Conservation (phyloP, 2,888 invertebrate genomes). For the Drosophila hawaiiensis region DNA sequence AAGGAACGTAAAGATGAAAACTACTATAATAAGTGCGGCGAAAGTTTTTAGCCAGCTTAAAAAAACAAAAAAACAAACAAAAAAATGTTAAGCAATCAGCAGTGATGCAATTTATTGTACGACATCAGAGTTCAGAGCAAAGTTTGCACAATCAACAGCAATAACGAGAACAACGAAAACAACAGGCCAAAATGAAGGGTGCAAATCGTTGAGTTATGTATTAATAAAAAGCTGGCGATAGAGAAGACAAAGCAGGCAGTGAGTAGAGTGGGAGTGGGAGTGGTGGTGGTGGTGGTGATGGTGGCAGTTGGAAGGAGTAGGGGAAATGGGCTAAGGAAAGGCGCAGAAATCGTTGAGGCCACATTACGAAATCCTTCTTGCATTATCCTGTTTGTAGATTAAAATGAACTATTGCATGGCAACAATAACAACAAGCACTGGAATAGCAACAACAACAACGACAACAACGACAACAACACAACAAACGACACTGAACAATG, state of each 20-base stretch:
- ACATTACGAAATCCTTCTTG: conserved; percentile 80
- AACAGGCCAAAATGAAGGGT: conserved; percentile 22
- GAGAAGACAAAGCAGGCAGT: conserved; percentile 53
- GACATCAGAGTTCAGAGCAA: conserved; percentile 61
- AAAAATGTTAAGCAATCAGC: conserved; percentile 60
- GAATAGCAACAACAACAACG: conserved; percentile 19
- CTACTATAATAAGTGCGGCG: conserved; percentile 40
- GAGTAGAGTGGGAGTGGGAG: background rate
- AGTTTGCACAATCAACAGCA: conserved; percentile 62
- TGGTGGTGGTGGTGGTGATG: background rate
- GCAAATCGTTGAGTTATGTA: conserved; percentile 61
- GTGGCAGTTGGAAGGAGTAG: no score
- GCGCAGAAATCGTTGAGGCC: conserved; percentile 51
- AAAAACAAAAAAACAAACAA: background rate
- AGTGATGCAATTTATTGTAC: conserved; percentile 73
- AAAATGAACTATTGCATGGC: conserved; percentile 80
- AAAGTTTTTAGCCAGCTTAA: conserved; percentile 52
- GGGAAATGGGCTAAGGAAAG: conserved; percentile 26
- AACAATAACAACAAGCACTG: conserved; percentile 45
- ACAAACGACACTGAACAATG: conserved; percentile 61
- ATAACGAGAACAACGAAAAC: conserved; percentile 28
- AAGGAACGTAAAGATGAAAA: conserved; percentile 20
- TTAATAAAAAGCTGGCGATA: conserved; percentile 59
- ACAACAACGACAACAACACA: conserved; percentile 34
- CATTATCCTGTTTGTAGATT: conserved; percentile 79